These are phyloP conservation scores for Leucoraja erinaceus DNA, from an alignment of 2,113 vertebrate genomes.

Conservation along the genomic window DNA sequence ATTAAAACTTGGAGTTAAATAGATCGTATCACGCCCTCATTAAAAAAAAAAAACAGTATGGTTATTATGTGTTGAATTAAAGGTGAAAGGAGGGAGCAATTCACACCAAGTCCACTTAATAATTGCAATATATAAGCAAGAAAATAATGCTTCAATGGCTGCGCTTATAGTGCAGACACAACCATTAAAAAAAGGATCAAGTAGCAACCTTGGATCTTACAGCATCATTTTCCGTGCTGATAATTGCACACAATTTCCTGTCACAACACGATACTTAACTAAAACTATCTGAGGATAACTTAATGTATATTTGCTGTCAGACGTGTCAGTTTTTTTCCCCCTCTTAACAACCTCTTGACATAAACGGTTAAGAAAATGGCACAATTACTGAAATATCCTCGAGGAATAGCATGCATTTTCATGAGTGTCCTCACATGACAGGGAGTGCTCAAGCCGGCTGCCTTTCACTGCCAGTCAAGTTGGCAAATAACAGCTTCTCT, in stretches of 20 bases:
- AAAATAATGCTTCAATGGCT: background rate
- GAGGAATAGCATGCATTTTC: slow-evolving; percentile 74
- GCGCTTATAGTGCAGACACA: background rate
- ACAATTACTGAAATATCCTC: slow-evolving; percentile 78
- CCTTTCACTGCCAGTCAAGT: slow-evolving; percentile 59
- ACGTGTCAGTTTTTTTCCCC: slow-evolving; percentile 69
- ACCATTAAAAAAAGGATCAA: background rate
- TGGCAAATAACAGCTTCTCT: slow-evolving; percentile 49
- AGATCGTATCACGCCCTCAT: background rate
- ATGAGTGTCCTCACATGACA: slow-evolving; percentile 71
- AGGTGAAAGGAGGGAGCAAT: background rate
- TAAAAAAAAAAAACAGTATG: background rate
- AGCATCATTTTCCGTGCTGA: slow-evolving; percentile 13
- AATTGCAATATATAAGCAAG: background rate
- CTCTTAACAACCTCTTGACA: slow-evolving; percentile 85
- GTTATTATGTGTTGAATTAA: background rate
- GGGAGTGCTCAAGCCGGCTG: slow-evolving; percentile 69
- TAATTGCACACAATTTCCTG: slow-evolving; percentile 36
- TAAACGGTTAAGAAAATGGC: slow-evolving; percentile 79
- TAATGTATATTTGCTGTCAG: slow-evolving; percentile 82
- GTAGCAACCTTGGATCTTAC: background rate
- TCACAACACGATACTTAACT: slow-evolving; percentile 34
- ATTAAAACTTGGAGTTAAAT: background rate
- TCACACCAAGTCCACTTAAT: background rate
- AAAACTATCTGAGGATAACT: slow-evolving; percentile 87